Base-by-base conservation (phyloP, 1,140 invertebrate species). In the Dendroctonus ponderosae region DNA sequence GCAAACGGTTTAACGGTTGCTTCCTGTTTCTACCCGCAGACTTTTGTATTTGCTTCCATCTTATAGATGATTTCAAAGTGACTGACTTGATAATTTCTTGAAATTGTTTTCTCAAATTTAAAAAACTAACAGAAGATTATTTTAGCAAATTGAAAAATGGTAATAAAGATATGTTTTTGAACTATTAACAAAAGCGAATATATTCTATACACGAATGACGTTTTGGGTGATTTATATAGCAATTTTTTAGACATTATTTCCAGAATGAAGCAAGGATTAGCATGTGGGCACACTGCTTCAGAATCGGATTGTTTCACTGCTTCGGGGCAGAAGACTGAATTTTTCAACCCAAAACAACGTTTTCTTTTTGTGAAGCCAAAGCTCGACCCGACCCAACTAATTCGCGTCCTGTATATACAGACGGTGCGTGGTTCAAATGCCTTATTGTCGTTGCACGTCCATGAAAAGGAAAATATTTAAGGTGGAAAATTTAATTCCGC, bases 261-360 rank as follows among this genome's bases (percentile, higher is more conserved):
- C 67, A 66, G 12, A 66, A 50, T 69, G 53, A 71, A 51, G 67
- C 69, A 48, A 66, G 67, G 50, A 71, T 69, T 38, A 14, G 5
- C 5, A 71, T 66, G 67, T 69, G 67, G 70, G 67, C 70, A 2
- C 70, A 71, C 51, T 69, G 67, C 50, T 62, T 54, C 38, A 68
- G 70, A 42, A 42, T 26, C 26, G 1, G 26, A 26, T 26, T 26
- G 26, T 26, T 26, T 26, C 26, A 26, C 26, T 26, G 26, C 26
- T 26, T 26, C 26, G 26, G 26, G 26, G 26, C 26, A 26, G 26
- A 49, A 37, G 66, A 71, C 67, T n/a, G n/a, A 26, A 26, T 26
- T 26, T 26, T 26, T 26, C 26, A 26, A 26, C 1, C 26, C 26
- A 26, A 26, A 26, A 26, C 26, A 26, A 26, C 26, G 26, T 26